Conservation (phyloP, 2,113 vertebrate genomes). For the Oophaga pumilio region DNA sequence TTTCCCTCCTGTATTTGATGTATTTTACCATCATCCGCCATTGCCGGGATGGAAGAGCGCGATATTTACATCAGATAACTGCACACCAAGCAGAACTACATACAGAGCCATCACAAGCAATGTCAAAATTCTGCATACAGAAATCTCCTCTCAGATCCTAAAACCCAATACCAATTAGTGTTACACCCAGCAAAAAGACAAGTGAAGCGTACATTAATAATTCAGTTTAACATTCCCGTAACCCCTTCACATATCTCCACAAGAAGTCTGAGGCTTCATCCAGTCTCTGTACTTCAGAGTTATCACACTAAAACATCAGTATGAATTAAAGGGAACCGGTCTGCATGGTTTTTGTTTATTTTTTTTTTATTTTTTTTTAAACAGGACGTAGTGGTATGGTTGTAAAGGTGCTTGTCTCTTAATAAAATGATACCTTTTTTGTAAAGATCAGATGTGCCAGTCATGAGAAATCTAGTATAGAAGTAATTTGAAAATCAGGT, state of each 20-base stretch:
- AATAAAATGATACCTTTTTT: too few relatives aligned
- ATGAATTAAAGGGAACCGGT: too few relatives aligned
- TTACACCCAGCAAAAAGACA: not conserved
- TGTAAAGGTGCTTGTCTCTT: too few relatives aligned
- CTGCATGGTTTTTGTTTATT: too few relatives aligned
- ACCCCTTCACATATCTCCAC: not conserved
- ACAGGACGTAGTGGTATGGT: too few relatives aligned
- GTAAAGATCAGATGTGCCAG: too few relatives aligned
- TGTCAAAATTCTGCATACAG: not conserved
- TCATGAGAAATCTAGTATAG: too few relatives aligned
- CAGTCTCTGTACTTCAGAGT: not conserved
- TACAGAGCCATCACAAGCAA: not conserved
- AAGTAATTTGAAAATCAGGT: too few relatives aligned
- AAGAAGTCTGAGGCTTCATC: not conserved
- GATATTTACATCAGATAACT: not conserved
- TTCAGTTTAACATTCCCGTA: conserved; percentile 21
- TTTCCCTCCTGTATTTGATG: not conserved
- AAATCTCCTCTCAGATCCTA: not conserved
- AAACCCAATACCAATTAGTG: not conserved
- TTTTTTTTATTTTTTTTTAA: too few relatives aligned
- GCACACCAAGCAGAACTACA: not conserved
- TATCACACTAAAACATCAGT: not conserved
- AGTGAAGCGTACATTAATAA: conserved; percentile 30
- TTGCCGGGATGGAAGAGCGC: not conserved
- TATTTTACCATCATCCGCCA: not conserved